Conservation (phyloP, 2,113 vertebrate genomes). For the Heteronetta atricapilla region DNA sequence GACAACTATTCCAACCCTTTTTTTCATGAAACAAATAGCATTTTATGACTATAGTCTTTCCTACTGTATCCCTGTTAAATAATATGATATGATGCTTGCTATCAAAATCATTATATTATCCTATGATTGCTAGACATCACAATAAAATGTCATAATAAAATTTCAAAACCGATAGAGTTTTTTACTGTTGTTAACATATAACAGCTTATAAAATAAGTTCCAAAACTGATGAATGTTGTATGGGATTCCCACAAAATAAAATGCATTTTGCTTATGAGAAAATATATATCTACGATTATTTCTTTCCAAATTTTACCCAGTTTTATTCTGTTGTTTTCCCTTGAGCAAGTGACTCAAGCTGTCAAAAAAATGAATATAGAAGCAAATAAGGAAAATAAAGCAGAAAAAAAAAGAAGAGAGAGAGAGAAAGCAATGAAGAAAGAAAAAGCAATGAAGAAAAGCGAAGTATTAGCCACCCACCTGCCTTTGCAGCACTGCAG, state of each 20-base stretch:
- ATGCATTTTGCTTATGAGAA: background rate
- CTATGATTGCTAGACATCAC: background rate
- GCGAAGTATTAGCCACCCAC: background rate
- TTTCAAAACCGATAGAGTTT: background rate
- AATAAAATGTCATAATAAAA: background rate
- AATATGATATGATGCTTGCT: background rate
- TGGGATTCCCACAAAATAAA: background rate
- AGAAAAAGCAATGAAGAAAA: background rate
- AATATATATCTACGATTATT: background rate
- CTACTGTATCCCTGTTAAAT: background rate
- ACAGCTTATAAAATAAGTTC: background rate
- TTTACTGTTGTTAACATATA: background rate
- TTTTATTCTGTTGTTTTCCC: background rate
- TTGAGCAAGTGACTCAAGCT: background rate
- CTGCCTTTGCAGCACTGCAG: background rate
- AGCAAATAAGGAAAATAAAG: background rate
- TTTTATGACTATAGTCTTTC: background rate
- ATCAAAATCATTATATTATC: background rate
- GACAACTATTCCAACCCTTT: background rate
- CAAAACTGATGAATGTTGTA: background rate
- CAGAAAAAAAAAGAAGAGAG: background rate
- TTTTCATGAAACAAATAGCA: background rate
- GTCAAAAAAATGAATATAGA: background rate
- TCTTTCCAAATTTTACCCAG: background rate
- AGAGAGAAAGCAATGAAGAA: too few relatives aligned